A percentile compares a stretch with the other conserved stretches of the same genome.
Conservation (phyloP, 2,797 vertebrate genomes). For the Pangasius krempfi region DNA sequence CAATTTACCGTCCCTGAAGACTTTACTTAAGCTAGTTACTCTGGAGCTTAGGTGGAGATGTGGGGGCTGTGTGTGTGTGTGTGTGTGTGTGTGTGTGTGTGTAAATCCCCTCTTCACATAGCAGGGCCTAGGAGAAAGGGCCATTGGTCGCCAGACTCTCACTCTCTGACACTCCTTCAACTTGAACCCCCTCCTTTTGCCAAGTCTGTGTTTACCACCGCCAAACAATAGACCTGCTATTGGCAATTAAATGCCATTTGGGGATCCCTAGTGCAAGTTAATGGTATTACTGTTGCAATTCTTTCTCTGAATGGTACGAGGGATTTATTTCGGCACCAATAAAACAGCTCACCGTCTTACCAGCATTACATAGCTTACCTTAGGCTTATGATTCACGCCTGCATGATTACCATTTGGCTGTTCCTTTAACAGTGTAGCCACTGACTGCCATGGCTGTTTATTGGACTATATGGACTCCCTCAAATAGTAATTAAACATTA, state of each 20-base stretch:
- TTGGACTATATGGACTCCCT: constrained; percentile 40
- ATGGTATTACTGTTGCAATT: constrained; percentile 83
- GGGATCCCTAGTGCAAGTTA: constrained; percentile 81
- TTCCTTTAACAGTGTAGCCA: constrained; percentile 71
- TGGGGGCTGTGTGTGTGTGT: constrained; percentile 67
- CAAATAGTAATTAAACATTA: constrained; percentile 46
- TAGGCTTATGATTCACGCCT: constrained; percentile 82
- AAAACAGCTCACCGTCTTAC: constrained; percentile 84
- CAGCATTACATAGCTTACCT: constrained; percentile 85
- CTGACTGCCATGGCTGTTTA: constrained; percentile 55
- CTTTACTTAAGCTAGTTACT: constrained; percentile 99
- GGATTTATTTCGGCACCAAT: constrained; percentile 81
- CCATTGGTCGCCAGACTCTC: constrained; percentile 77
- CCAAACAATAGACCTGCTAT: constrained; percentile 80
- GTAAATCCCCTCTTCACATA: constrained; percentile 60
- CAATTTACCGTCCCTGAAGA: constrained; percentile 99
- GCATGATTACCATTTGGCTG: constrained; percentile 81
- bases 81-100: constrained; percentile 28
- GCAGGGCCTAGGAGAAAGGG: constrained; percentile 75
- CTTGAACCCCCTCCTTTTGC: constrained; percentile 72
- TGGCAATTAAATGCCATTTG: constrained; percentile 85
- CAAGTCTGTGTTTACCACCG: constrained; percentile 74
- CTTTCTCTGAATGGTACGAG: constrained; percentile 80
- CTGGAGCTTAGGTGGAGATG: constrained; percentile 86
- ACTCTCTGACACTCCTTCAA: constrained; percentile 76